Conservation (phyloP, 2,113 vertebrate genomes). For the Axis porcinus region DNA sequence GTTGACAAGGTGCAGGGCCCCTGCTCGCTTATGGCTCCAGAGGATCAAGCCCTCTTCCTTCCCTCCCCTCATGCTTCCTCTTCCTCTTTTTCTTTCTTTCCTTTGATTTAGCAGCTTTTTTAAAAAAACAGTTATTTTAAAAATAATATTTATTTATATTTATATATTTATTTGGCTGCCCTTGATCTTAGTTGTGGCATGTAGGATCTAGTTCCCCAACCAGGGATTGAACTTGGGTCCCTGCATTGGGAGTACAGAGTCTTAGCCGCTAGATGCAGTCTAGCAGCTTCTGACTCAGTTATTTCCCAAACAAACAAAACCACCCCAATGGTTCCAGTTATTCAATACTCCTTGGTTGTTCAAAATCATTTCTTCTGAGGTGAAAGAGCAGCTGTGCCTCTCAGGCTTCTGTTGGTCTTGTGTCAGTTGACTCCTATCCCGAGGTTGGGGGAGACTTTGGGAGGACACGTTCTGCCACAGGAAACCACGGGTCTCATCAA, state of each 20-base stretch:
- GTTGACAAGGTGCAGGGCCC: not conserved
- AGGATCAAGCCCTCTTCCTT: not conserved
- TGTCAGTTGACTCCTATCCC: too few relatives aligned
- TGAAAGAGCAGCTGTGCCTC: not conserved
- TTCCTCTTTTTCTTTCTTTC: not conserved
- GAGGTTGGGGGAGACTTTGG: fast-evolving
- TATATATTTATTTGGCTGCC: not conserved
- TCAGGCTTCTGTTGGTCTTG: not conserved
- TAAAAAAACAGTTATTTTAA: not conserved
- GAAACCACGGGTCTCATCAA: not conserved
- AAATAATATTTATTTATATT: not conserved
- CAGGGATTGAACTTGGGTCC: not conserved
- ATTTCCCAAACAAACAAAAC: not conserved
- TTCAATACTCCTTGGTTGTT: not conserved
- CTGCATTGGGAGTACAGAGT: not conserved
- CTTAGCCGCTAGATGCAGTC: not conserved
- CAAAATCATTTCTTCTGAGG: not conserved
- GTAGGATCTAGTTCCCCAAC: not conserved
- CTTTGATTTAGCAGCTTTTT: not conserved
- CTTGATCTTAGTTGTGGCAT: not conserved
- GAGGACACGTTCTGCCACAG: not conserved
- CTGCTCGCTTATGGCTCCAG: not conserved
- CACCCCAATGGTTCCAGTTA: not conserved
- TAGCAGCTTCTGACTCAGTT: not conserved
- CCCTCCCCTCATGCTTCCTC: too few relatives aligned